These are phyloP conservation scores for Trachurus trachurus DNA, from an alignment of 2,797 vertebrate genomes.

Conservation along the genomic window DNA sequence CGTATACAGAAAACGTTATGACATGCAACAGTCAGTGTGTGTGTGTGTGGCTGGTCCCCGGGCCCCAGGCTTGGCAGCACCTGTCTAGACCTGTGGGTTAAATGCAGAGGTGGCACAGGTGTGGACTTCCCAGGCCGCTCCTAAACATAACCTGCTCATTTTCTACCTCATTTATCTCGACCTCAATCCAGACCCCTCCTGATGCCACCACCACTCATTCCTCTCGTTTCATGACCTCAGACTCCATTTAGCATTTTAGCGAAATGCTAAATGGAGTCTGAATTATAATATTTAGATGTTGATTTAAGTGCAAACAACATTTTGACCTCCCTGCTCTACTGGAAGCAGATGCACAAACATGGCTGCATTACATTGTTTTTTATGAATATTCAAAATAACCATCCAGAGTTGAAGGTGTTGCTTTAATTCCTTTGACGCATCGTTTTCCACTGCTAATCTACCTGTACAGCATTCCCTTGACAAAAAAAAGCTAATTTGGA, in stretches of 20 bases:
- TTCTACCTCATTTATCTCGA: constrained; percentile 66
- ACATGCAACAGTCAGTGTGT: constrained; percentile 17
- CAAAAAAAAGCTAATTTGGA: neutral
- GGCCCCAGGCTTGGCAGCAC: constrained; percentile 20
- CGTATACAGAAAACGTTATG: constrained; percentile 26
- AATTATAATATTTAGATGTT: neutral
- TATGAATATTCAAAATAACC: neutral
- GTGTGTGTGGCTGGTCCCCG: neutral
- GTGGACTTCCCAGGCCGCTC: constrained; percentile 46
- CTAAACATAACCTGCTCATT: constrained; percentile 37
- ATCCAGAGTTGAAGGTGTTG: neutral
- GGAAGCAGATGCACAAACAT: neutral
- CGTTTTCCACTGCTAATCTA: neutral
- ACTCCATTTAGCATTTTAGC: neutral
- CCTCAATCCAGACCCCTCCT: constrained; percentile 22
- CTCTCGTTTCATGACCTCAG: neutral
- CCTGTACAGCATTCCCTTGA: neutral
- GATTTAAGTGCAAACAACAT: neutral
- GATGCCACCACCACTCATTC: neutral
- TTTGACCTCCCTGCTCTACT: neutral
- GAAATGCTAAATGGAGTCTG: neutral
- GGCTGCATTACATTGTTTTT: neutral
- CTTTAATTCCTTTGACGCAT: neutral
- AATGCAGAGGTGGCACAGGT: constrained; percentile 46
- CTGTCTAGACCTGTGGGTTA: constrained; percentile 40